Evolutionary conservation across 2,113 vertebrate species (phyloP), one percentile per base, ranked within the genome.

Genomic region (Aythya baeri): DNA sequence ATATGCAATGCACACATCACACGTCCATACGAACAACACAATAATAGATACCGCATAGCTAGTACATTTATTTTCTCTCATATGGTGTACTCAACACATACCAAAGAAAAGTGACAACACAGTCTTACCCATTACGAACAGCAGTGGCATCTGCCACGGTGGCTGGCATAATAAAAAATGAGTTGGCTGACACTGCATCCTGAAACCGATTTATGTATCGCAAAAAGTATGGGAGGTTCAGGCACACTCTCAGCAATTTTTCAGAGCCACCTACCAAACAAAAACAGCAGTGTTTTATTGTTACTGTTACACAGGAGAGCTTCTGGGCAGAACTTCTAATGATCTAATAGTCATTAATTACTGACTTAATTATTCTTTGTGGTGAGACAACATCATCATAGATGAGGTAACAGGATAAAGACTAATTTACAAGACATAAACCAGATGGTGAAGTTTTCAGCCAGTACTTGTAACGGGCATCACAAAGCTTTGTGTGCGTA

Each of bases 161-260:
- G 31, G 99, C 99, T 2, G 99, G 99, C 99, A 99, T 99, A 95
- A 99, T 99, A 86, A 99, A 99, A 96, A 99, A 99, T 7, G 99
- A 99, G 94, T 99, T 99, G 91, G 99, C 99, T 5, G 99, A 98
- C 63, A 99, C 99, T 0, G 99, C 99, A n/a, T 99, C 99, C 96
- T 99, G 99, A 92, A 99, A 99, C n/a, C 99, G 99, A 97, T 99
- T 99, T 94, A 99, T 99, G 97, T 99, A 99, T 89, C 99, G 98
- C 76, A 99, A 96, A 91, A 99, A 99, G 97, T 99, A 99, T 0
- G 99, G 99, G 94, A 99, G 98, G 97, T 99, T 99, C 97, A 99
- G 98, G 97, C 99, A 99, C 87, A 99, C 99, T 7, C 99, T 98
- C 43, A 99, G 97, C 68, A 99, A 97, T 95, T 99, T 99, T 96